Evolutionary conservation across 1,140 invertebrate species (phyloP).

Genomic region (Carposina sasakii): DNA sequence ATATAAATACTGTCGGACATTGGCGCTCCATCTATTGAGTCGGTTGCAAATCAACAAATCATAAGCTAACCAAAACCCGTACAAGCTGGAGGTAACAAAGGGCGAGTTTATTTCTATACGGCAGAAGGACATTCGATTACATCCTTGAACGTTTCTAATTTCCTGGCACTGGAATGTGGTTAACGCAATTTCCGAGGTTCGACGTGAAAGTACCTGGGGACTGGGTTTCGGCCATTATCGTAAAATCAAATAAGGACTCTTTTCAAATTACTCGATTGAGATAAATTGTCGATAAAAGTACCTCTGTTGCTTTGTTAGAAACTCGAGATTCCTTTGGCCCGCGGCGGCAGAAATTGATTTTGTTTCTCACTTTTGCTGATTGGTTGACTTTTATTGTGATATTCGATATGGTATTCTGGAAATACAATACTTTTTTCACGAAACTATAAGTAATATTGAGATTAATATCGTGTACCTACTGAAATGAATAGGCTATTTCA

Average conservation of each 20-base stretch:
- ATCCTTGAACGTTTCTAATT: conserved; percentile 68
- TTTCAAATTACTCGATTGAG: conserved; percentile 44
- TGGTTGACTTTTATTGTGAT: too few species aligned
- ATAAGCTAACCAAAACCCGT: conserved; percentile 4
- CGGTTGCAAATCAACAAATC: too few species aligned
- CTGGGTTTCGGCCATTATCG: conserved; percentile 38
- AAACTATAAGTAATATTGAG: too few species aligned
- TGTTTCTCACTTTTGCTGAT: too few species aligned
- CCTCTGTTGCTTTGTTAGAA: conserved; percentile 11
- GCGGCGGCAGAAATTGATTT: too few species aligned
- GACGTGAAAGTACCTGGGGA: conserved; percentile 42
- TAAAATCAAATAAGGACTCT: conserved; percentile 51
- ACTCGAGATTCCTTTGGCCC: too few species aligned
- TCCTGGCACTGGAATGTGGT: conserved; percentile 64
- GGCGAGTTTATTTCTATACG: conserved; percentile 43
- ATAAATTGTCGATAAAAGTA: conserved; percentile 28
- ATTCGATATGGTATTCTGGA: too few species aligned
- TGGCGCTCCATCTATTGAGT: too few species aligned
- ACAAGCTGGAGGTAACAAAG: conserved; percentile 28
- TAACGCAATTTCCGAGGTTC: conserved; percentile 66
- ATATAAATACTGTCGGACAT: too few species aligned
- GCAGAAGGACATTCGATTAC: conserved; percentile 62
- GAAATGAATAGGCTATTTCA: too few species aligned
- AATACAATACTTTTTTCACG: too few species aligned
- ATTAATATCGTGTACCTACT: too few species aligned